Percentiles rank a stretch among this genome's conserved stretches.
Conservation (phyloP, 2,888 invertebrate species). For the Drosophila anceps region DNA sequence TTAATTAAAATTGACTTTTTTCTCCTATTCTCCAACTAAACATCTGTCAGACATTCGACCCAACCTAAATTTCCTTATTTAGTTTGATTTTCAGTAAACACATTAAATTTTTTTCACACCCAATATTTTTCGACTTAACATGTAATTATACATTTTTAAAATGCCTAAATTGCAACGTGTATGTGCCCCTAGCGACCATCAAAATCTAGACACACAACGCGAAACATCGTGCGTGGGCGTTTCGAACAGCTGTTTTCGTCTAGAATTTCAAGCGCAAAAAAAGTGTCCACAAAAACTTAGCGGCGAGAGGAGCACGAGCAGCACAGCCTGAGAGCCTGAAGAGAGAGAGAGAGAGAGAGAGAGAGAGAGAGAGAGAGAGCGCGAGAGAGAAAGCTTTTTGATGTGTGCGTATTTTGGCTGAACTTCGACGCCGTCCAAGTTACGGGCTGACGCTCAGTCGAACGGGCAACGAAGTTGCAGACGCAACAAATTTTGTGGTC, state of each 20-base stretch:
- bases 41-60: neutral
- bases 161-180: slow-evolving; percentile 25
- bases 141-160: neutral
- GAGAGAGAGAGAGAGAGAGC: slow-evolving; percentile 8
- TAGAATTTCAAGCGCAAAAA: slow-evolving; percentile 23
- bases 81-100: neutral
- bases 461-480: slow-evolving; percentile 59
- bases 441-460: slow-evolving; percentile 42
- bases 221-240: slow-evolving; percentile 14
- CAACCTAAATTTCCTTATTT: neutral
- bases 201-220: neutral
- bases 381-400: slow-evolving; percentile 33
- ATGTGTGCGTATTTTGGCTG: slow-evolving; percentile 10
- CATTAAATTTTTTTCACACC: too few species aligned
- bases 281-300: slow-evolving; percentile 35
- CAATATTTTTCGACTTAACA: too few species aligned
- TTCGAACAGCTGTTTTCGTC: slow-evolving; percentile 45
- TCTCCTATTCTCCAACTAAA: neutral
- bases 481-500: slow-evolving; percentile 59
- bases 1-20: neutral
- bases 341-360: neutral
- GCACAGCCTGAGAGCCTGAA: neutral
- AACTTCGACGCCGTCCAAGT: slow-evolving; percentile 9
- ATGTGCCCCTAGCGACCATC: neutral
- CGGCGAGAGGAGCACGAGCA: slow-evolving; percentile 4